Conservation (phyloP, 2,888 invertebrate genomes). For the Oscheius myriophilus region DNA sequence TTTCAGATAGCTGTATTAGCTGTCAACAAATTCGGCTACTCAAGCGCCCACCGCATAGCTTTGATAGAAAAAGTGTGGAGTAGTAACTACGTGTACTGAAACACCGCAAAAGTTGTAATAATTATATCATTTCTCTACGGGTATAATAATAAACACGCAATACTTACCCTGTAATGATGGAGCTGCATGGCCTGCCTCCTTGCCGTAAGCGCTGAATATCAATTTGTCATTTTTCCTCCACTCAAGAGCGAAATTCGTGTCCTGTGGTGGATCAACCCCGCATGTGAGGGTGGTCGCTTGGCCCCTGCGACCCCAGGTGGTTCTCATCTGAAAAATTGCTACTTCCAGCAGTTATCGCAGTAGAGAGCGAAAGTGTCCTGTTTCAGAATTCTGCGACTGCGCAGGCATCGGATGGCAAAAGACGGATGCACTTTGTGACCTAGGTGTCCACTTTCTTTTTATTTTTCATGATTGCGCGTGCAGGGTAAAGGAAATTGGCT, state of each 20-base stretch:
- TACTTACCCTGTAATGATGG: conserved; percentile 54
- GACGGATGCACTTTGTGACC: conserved; percentile 26
- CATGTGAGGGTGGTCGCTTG: conserved; percentile 54
- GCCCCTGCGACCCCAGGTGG: conserved; percentile 54
- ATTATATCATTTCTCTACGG: background rate
- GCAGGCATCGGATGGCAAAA: no score
- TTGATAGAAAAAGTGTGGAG: conserved; percentile 17
- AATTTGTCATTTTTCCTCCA: conserved; percentile 59
- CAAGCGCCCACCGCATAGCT: conserved; percentile 28
- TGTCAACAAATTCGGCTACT: conserved; percentile 38
- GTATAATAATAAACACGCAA: conserved; percentile 7
- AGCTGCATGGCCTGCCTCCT: conserved; percentile 54
- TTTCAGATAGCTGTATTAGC: conserved; percentile 39
- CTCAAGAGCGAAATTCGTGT: conserved; percentile 53
- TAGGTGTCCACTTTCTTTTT: conserved; percentile 26
- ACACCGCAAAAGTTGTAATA: conserved; percentile 1
- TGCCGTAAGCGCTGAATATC: conserved; percentile 58
- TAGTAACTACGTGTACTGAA: background rate
- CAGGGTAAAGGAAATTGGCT: background rate
- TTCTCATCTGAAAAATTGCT: conserved; percentile 51
- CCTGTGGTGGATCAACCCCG: conserved; percentile 28
- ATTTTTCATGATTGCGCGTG: conserved; percentile 20
- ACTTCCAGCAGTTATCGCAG: no score
- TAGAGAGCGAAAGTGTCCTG: no score
- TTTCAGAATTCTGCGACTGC: no score